Base-by-base conservation (phyloP, 2,888 invertebrate genomes). In the Amblyteles armatorius region DNA sequence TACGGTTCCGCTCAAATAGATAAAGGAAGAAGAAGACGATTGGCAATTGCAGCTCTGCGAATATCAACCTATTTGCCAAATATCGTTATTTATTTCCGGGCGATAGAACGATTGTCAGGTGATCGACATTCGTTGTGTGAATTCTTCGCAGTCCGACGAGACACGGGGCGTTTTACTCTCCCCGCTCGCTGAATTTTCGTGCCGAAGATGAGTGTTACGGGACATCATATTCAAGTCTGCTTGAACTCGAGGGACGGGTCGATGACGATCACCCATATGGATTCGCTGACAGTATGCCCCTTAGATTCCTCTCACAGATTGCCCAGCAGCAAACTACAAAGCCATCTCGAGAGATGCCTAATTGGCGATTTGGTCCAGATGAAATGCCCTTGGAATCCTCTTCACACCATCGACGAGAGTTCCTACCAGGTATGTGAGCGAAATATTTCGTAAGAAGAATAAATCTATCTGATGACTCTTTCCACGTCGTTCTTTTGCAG, bases 311-410 rank as follows among this genome's bases (percentile, higher is more conserved):
- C 84, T 26, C 84, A 84, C 52, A 74, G 65, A 40, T 79, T 84
- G 29, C 36, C 13, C 29, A n/a, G 50, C 9, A 74, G 44, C 3
- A 19, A 84, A 22, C 11, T 84, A 0, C 74, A 84, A 52, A 69
- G 55, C 36, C 84, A 84, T 57, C 71, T 84, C 1, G 84, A 84
- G 44, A 55, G 84, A 79, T 84, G 84, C 22, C 73, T 84, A 6
- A 79, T 82, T 33, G 82, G 82, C 7, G 84, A 84, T 72, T 82
- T 84, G 50, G 65, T 82, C 13, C 29, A 67, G 50, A 79, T 55
- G 69, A 67, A 63, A 19, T 84, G 84, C 40, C 82, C 84, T 26
- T 73, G 50, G 65, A 84, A 84, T 60, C 26, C 69, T 11, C 79
- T 22, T 26, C 84, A 84, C 52, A 55, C 72, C 16, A 29, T 84